Evolutionary conservation across 35 echinoderm and acorn worm genomes (phyloP).

Genomic region (Hemicentrotus pulcherrimus): DNA sequence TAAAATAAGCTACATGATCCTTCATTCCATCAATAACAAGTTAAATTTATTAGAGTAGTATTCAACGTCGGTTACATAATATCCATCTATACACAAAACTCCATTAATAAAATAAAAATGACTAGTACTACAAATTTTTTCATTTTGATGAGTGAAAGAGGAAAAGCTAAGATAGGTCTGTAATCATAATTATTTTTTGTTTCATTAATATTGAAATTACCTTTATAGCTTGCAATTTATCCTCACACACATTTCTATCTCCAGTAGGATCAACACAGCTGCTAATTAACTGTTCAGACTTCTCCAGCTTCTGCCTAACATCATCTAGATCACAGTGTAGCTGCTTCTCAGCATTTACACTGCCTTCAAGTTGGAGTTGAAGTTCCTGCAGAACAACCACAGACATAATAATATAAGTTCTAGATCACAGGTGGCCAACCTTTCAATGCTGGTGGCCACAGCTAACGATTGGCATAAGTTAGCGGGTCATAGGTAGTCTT

Average conservation of each 20-base stretch:
- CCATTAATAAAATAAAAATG: background rate
- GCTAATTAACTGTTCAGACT: conserved; percentile 47
- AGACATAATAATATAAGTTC: background rate
- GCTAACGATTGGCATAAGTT: too few species aligned
- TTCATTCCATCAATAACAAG: background rate
- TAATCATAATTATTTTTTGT: too few species aligned
- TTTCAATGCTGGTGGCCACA: too few species aligned
- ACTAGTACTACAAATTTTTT: too few species aligned
- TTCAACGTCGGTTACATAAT: too few species aligned
- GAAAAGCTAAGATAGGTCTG: too few species aligned
- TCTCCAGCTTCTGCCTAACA: conserved; percentile 18
- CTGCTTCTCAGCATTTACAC: background rate
- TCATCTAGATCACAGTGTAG: conserved; percentile 21
- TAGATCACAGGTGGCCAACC: too few species aligned
- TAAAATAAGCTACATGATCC: background rate
- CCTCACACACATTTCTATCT: conserved; percentile 69
- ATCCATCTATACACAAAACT: background rate
- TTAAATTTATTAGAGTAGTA: background rate
- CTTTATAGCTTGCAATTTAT: conserved; percentile 68
- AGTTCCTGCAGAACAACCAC: background rate
- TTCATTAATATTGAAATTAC: conserved; percentile 45
- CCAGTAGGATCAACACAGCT: conserved; percentile 63
- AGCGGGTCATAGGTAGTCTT: too few species aligned
- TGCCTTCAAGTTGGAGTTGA: background rate
- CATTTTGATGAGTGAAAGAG: too few species aligned